Percentiles rank a stretch among this genome's conserved stretches.
Conservation (phyloP, 2,888 invertebrate species). For the Heliconius sara region DNA sequence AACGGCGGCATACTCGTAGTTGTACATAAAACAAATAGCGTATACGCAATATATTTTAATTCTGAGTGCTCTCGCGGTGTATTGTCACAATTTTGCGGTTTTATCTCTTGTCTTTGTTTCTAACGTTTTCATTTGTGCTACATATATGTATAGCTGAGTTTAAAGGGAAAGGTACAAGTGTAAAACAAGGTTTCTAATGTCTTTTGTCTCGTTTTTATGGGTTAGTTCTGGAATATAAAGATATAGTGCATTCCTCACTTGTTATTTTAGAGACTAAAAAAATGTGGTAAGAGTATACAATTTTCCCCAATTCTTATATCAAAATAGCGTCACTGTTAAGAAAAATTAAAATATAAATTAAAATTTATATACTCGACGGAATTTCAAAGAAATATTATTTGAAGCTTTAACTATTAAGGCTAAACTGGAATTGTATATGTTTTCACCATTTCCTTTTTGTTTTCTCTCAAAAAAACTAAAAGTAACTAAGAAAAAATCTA, state of each 20-base stretch:
- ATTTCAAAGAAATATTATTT: background rate
- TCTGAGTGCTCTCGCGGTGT: conserved; percentile 4
- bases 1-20: conserved; percentile 28
- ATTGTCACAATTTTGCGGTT: conserved; percentile 9
- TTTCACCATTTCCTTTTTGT: background rate
- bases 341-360: too few relatives aligned
- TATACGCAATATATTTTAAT: conserved; percentile 13
- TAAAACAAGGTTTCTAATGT: background rate
- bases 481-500: conserved; percentile 1
- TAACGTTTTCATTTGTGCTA: conserved; percentile 17
- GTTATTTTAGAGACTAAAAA: too few relatives aligned
- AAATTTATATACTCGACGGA: too few relatives aligned
- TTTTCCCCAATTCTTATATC: too few relatives aligned
- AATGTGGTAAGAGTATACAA: too few relatives aligned
- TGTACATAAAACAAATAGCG: conserved; percentile 10
- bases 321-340: too few relatives aligned
- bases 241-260: background rate
- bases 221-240: background rate
- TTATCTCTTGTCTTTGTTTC: conserved; percentile 4
- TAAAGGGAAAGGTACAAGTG: background rate
- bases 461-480: background rate
- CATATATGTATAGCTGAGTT: background rate
- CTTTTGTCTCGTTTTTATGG: background rate
- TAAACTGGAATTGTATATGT: too few relatives aligned
- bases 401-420: too few relatives aligned